Percentiles rank a stretch among this genome's conserved stretches.
phyloP scores from a whole-genome alignment of 2,888 invertebrate species.

The Lottia scabra region DNA sequence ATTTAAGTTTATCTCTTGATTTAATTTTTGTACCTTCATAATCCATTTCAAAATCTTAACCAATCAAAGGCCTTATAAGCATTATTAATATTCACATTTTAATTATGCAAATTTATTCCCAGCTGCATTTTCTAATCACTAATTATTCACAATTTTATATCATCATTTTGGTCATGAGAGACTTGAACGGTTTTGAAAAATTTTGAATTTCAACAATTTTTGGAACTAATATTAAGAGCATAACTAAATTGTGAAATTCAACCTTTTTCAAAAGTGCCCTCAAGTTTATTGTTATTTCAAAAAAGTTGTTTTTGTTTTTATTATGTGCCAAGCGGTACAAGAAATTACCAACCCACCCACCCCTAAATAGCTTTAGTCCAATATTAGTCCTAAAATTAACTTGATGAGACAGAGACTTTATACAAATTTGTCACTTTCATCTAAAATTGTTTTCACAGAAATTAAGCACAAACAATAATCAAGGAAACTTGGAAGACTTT shows the following conservation, averaged over 20 bases:
- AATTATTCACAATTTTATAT: too few relatives aligned
- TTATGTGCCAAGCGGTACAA: neutral
- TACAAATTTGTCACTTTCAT: too few relatives aligned
- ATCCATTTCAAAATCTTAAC: neutral
- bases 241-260: neutral
- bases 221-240: neutral
- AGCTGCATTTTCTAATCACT: neutral
- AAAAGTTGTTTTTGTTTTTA: neutral
- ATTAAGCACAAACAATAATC: too few relatives aligned
- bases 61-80: constrained; percentile 3
- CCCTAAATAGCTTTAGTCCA: too few relatives aligned
- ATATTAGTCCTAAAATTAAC: too few relatives aligned
- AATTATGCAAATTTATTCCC: constrained; percentile 3
- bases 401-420: too few relatives aligned
- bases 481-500: too few relatives aligned
- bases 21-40: too few relatives aligned
- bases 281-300: neutral
- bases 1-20: too few relatives aligned
- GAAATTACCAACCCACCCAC: neutral
- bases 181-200: too few relatives aligned
- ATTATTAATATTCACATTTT: constrained; percentile 4
- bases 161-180: too few relatives aligned
- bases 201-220: constrained; percentile 10
- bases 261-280: neutral
- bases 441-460: too few relatives aligned